A percentile compares a stretch with the other conserved stretches of the same genome.
These are phyloP conservation scores for Leptodactylus fuscus DNA, from an alignment of 2,113 vertebrate species.

Conservation along the genomic window DNA sequence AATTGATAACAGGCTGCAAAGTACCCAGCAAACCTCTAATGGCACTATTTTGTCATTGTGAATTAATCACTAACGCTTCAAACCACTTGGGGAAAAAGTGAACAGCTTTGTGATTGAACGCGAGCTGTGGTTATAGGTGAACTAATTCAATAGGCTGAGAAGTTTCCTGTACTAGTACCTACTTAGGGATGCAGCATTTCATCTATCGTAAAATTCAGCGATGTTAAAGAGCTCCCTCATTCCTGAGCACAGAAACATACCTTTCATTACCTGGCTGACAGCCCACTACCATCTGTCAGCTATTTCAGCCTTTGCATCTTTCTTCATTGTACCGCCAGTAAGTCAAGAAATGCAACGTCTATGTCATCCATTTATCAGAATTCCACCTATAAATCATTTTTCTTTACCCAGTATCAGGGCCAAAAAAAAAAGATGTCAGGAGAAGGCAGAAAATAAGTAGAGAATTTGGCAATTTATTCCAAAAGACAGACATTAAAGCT, in stretches of 20 bases:
- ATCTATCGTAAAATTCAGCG: background rate
- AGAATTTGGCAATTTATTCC: constrained; percentile 17
- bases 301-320: constrained; percentile 33
- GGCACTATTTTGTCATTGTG: constrained; percentile 53
- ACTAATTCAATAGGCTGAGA: constrained; percentile 35
- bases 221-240: background rate
- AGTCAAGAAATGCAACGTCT: constrained; percentile 39
- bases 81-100: constrained; percentile 38
- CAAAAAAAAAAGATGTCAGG: constrained; percentile 26
- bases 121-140: constrained; percentile 10
- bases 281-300: constrained; percentile 45
- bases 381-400: constrained; percentile 36
- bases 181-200: constrained; percentile 20
- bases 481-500: background rate
- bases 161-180: background rate
- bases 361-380: constrained; percentile 44
- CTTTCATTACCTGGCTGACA: constrained; percentile 47
- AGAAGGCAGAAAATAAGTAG: background rate
- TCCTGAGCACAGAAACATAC: constrained; percentile 3
- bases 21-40: constrained; percentile 46
- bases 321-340: constrained; percentile 44
- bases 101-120: constrained; percentile 42
- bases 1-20: constrained; percentile 56
- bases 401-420: background rate
- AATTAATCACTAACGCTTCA: constrained; percentile 44